These are phyloP conservation scores for Octonoba sinensis DNA, from an alignment of 2,888 invertebrate species.

Conservation along the genomic window DNA sequence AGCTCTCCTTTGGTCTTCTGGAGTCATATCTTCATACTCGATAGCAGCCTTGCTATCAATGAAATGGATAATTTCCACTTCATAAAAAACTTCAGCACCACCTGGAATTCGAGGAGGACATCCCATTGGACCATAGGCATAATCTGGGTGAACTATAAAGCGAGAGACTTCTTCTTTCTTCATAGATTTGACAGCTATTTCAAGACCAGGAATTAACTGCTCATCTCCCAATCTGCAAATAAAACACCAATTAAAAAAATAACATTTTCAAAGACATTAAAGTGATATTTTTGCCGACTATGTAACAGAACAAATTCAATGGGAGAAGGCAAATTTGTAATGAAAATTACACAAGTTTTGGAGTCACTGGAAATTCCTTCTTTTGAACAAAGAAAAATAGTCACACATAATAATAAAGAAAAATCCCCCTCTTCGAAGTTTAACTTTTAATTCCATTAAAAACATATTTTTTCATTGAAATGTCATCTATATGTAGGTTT, in stretches of 20 bases:
- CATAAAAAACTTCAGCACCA: conserved; percentile 79
- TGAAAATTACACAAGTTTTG: no score
- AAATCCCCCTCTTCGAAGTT: no score
- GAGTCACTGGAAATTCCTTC: no score
- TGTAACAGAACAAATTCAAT: no score
- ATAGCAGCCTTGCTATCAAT: conserved; percentile 74
- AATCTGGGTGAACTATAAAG: conserved; percentile 81
- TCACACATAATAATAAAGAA: no score
- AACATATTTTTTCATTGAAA: no score
- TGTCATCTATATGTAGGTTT: no score
- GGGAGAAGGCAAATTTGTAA: no score
- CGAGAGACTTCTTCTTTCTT: conserved; percentile 82
- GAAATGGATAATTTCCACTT: conserved; percentile 80
- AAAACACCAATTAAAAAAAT: conserved; percentile 1
- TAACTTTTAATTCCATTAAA: no score
- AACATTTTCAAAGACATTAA: neutral
- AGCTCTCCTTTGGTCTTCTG: conserved; percentile 76
- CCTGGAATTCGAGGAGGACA: conserved; percentile 84
- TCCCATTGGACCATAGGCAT: conserved; percentile 83
- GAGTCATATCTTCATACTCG: conserved; percentile 72
- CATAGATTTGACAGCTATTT: conserved; percentile 83
- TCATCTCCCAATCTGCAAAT: conserved; percentile 72
- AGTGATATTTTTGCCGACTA: no score
- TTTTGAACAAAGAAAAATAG: no score
- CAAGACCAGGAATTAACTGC: conserved; percentile 77